phyloP scores from a whole-genome alignment of 2,797 vertebrate species.

The Protosalanx chinensis region DNA sequence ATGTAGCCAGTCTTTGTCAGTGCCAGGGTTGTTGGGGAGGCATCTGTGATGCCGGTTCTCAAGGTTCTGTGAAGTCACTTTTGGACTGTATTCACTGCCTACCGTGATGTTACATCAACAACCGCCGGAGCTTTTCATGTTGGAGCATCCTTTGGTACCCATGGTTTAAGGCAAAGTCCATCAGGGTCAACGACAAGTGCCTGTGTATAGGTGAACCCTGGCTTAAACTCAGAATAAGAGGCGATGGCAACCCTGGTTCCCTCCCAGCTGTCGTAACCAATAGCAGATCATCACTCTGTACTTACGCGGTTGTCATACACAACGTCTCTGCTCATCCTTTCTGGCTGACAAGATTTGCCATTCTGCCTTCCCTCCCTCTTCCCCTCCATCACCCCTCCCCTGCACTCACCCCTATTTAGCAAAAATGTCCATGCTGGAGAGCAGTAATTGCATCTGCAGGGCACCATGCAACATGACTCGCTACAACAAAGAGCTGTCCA shows the following conservation, averaged over 20 bases:
- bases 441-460: slow-evolving; percentile 89
- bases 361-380: slow-evolving; percentile 17
- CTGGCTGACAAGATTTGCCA: slow-evolving; percentile 2
- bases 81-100: slow-evolving; percentile 34
- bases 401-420: slow-evolving; percentile 61
- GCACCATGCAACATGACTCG: slow-evolving; percentile 96
- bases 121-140: slow-evolving; percentile 8
- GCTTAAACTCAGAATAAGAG: slow-evolving; percentile 9
- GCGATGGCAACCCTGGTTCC: neutral
- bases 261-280: slow-evolving; percentile 9
- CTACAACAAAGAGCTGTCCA: slow-evolving; percentile 98
- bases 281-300: neutral
- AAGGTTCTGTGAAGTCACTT: slow-evolving; percentile 41
- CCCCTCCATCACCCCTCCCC: neutral
- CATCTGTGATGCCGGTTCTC: slow-evolving; percentile 26
- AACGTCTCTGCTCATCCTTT: neutral
- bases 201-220: neutral
- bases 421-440: slow-evolving; percentile 87
- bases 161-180: neutral
- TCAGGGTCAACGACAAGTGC: neutral
- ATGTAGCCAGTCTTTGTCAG: slow-evolving; percentile 31
- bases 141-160: slow-evolving; percentile 18
- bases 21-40: slow-evolving; percentile 23
- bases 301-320: neutral
- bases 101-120: slow-evolving; percentile 33